phyloP scores from a whole-genome alignment of 2,797 vertebrate species.

The Alcedo quadribrachys region DNA sequence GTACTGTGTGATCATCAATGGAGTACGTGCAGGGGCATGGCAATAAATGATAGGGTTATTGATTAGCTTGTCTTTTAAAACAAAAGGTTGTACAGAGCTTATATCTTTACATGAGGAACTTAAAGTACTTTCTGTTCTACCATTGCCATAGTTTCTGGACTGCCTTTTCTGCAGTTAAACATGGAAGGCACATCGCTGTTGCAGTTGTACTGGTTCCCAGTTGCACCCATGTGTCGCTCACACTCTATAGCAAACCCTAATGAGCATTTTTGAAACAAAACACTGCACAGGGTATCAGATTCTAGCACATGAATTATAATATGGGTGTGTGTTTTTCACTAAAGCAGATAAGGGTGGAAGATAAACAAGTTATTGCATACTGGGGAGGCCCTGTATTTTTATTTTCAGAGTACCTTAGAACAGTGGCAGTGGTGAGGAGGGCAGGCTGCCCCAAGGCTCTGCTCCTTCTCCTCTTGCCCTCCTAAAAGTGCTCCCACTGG shows the following conservation, averaged over 20 bases:
- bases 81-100: background rate
- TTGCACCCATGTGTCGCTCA: background rate
- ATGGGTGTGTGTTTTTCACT: background rate
- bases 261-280: background rate
- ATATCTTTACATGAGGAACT: background rate
- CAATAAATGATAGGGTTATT: constrained; percentile 22
- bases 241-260: background rate
- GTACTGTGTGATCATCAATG: constrained; percentile 8
- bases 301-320: background rate
- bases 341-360: background rate
- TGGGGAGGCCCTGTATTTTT: background rate
- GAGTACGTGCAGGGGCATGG: background rate
- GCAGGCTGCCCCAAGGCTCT: background rate
- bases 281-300: background rate
- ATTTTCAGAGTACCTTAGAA: background rate
- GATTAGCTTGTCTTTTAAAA: constrained; percentile 38
- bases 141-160: background rate
- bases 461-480: background rate
- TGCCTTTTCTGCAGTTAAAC: background rate
- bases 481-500: background rate
- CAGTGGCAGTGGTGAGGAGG: fast-evolving
- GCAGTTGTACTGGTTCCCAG: fast-evolving
- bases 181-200: background rate
- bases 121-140: background rate
- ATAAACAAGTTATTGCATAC: background rate